phyloP scores from a whole-genome alignment of 2,113 vertebrate genomes.

The Periophthalmodon schlosseri region DNA sequence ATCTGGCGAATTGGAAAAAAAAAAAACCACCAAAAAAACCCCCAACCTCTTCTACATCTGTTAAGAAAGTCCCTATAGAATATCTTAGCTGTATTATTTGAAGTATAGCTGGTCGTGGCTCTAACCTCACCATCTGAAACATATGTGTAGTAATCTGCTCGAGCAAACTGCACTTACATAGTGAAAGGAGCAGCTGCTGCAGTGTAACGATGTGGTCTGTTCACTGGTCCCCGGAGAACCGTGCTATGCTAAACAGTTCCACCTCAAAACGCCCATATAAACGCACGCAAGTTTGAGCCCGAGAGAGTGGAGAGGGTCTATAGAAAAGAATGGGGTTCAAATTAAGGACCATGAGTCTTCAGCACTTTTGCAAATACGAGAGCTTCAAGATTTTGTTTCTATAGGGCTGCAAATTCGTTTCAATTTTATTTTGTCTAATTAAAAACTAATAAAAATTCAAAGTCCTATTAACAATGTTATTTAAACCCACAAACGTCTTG shows the following conservation, averaged over 20 bases:
- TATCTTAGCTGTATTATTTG: background rate
- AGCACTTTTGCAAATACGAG: no score
- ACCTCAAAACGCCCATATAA: conserved; percentile 16
- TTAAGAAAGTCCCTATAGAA: background rate
- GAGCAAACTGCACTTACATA: conserved; percentile 19
- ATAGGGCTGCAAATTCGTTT: no score
- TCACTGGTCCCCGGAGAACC: conserved; percentile 36
- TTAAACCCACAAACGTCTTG: no score
- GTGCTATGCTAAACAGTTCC: conserved; percentile 32
- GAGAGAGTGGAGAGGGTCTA: background rate
- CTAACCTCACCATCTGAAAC: background rate
- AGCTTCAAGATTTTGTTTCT: no score
- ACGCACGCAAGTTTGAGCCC: background rate
- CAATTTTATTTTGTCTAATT: no score
- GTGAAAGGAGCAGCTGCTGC: conserved; percentile 33
- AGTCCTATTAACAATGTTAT: no score
- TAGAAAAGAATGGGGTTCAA: no score
- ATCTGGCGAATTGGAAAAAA: no score
- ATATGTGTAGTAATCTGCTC: conserved; percentile 23
- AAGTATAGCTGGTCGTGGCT: background rate
- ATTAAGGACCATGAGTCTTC: no score
- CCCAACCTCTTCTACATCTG: no score
- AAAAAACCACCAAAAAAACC: no score
- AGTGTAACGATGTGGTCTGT: conserved; percentile 48
- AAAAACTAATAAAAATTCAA: no score